A percentile compares a stretch with the other conserved stretches of the same genome.
These are phyloP conservation scores for Trachelus tabidus DNA, from an alignment of 2,888 invertebrate species.

Conservation along the genomic window DNA sequence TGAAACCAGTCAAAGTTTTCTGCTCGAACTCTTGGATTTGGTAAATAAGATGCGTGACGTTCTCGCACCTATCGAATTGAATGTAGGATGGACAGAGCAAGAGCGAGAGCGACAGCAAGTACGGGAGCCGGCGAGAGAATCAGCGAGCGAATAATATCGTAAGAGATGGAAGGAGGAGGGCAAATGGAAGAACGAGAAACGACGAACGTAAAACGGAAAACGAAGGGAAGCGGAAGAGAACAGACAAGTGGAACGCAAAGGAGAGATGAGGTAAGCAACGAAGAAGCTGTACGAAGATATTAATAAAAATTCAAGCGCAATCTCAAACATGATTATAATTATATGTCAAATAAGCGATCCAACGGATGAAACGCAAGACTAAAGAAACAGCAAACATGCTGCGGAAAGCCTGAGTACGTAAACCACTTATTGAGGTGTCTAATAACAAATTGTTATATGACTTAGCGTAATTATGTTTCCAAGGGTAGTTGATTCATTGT, in stretches of 20 bases:
- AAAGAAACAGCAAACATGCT: slow-evolving; percentile 52
- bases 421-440: slow-evolving; percentile 22
- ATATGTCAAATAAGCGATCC: slow-evolving; percentile 11
- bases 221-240: too few relatives aligned
- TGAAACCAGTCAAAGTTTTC: slow-evolving; percentile 63
- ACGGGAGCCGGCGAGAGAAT: not conserved
- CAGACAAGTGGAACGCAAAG: slow-evolving; percentile 10
- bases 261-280: not conserved
- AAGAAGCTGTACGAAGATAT: slow-evolving; percentile 1
- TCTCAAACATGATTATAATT: slow-evolving; percentile 33
- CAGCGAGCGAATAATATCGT: not conserved
- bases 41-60: too few relatives aligned
- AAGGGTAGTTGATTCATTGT: slow-evolving; percentile 49
- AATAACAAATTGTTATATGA: slow-evolving; percentile 38
- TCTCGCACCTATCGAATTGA: too few relatives aligned
- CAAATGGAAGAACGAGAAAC: not conserved
- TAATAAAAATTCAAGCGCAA: slow-evolving; percentile 27
- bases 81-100: too few relatives aligned
- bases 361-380: slow-evolving; percentile 22
- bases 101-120: too few relatives aligned
- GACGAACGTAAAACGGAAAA: too few relatives aligned
- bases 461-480: slow-evolving; percentile 58
- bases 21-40: too few relatives aligned
- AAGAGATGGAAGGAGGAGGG: slow-evolving; percentile 10
- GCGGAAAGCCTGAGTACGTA: slow-evolving; percentile 44